Conservation (phyloP, 2,888 invertebrate species). For the Macrosiphum euphorbiae region DNA sequence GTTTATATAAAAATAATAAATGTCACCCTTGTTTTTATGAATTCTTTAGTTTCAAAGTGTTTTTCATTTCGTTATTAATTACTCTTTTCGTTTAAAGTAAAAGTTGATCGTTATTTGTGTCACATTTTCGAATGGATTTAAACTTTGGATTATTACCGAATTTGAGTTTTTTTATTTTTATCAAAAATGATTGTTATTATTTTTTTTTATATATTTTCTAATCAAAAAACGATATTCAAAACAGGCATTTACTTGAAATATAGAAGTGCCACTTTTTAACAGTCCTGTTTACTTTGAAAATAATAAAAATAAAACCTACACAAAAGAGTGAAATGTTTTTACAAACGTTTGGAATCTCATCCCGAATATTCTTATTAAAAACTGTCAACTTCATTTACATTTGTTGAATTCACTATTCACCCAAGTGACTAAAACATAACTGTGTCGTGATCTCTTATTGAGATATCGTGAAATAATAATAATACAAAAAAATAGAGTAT, state of each 20-base stretch:
- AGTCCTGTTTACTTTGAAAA: background rate
- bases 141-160: background rate
- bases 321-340: constrained; percentile 6
- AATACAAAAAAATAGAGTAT: background rate
- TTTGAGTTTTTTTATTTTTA: background rate
- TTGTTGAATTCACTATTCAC: constrained; percentile 13
- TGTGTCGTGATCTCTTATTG: background rate
- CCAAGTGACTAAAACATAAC: background rate
- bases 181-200: too few species aligned
- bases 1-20: constrained; percentile 26
- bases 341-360: background rate
- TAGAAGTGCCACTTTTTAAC: background rate
- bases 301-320: background rate
- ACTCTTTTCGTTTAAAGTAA: background rate
- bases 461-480: background rate
- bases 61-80: constrained; percentile 21
- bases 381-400: constrained; percentile 25
- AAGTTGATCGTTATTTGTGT: background rate
- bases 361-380: constrained; percentile 17
- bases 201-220: background rate
- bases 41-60: constrained; percentile 1
- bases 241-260: background rate
- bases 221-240: background rate
- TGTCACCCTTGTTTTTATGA: background rate
- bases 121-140: background rate